Percentiles rank a stretch among this genome's conserved stretches.
Evolutionary conservation across 2,113 vertebrate species (phyloP).

Genomic region (Hucho hucho): DNA sequence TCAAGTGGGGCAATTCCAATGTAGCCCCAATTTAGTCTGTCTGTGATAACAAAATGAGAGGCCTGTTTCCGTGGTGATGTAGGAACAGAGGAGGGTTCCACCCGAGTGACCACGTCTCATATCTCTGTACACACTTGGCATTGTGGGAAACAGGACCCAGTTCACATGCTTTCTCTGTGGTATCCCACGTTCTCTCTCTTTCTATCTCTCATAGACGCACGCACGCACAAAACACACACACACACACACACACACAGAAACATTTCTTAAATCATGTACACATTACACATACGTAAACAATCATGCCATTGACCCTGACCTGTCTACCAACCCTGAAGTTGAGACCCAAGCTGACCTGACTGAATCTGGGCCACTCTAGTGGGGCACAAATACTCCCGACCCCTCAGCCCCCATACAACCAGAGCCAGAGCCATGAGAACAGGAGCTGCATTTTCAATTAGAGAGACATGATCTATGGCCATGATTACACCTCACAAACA

Average conservation of each 20-base stretch:
- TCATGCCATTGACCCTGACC: not conserved
- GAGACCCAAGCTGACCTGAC: not conserved
- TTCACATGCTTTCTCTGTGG: conserved; percentile 33
- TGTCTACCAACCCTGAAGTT: no score
- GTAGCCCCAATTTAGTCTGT: no score
- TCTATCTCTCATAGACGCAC: conserved; percentile 2
- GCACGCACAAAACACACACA: conserved; percentile 4
- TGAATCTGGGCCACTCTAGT: conserved; percentile 8
- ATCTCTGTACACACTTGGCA: conserved; percentile 41
- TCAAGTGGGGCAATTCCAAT: no score
- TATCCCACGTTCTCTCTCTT: not conserved
- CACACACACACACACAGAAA: not conserved
- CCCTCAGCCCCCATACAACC: conserved; percentile 11
- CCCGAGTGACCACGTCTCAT: conserved; percentile 3
- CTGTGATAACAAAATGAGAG: conserved; percentile 28
- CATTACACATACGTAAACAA: conserved; percentile 6
- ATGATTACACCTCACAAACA: not conserved
- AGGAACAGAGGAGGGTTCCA: conserved; percentile 42
- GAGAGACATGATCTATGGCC: conserved; percentile 36
- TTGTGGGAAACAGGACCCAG: conserved; percentile 47
- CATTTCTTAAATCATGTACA: conserved; percentile 2
- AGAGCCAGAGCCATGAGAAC: conserved; percentile 4
- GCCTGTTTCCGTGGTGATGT: conserved; percentile 47
- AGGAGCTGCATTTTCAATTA: conserved; percentile 44
- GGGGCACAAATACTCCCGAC: conserved; percentile 42